phyloP scores from a whole-genome alignment of 2,888 invertebrate species.

The Drosophila melanosoma region DNA sequence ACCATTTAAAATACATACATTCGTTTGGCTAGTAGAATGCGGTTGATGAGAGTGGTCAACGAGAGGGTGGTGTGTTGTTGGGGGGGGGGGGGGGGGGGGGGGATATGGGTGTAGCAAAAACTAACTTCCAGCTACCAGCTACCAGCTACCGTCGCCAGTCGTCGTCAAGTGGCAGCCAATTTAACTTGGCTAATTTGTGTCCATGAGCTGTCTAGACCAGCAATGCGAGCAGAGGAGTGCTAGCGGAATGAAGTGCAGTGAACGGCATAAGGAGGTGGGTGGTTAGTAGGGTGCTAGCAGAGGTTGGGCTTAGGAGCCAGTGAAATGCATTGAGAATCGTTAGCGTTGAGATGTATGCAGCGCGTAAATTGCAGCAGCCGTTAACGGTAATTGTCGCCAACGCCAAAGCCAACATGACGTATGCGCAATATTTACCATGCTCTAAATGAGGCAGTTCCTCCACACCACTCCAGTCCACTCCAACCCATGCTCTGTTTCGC shows the following conservation, averaged over 20 bases:
- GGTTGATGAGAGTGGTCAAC: not conserved
- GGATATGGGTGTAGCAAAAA: constrained; percentile 19
- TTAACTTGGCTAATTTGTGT: constrained; percentile 74
- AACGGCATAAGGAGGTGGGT: not conserved
- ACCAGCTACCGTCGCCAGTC: not conserved
- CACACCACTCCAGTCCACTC: not conserved
- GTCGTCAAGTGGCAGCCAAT: constrained; percentile 70
- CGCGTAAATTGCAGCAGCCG: constrained; percentile 72
- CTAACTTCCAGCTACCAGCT: not conserved
- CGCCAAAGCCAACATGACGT: constrained; percentile 72
- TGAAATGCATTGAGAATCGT: constrained; percentile 64
- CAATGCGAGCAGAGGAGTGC: constrained; percentile 5
- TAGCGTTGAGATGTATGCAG: constrained; percentile 53
- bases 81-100: too few relatives aligned
- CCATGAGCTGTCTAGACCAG: constrained; percentile 54
- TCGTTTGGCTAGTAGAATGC: constrained; percentile 52
- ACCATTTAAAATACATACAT: constrained; percentile 68
- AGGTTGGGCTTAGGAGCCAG: not conserved
- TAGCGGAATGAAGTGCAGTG: too few relatives aligned
- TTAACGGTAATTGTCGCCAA: constrained; percentile 75
- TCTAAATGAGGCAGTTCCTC: constrained; percentile 61
- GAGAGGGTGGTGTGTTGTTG: too few relatives aligned
- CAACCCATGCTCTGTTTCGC: not conserved
- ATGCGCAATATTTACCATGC: constrained; percentile 75
- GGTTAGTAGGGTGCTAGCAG: not conserved